phyloP scores from a whole-genome alignment of 2,113 vertebrate species.

The Porphyrio hochstetteri region DNA sequence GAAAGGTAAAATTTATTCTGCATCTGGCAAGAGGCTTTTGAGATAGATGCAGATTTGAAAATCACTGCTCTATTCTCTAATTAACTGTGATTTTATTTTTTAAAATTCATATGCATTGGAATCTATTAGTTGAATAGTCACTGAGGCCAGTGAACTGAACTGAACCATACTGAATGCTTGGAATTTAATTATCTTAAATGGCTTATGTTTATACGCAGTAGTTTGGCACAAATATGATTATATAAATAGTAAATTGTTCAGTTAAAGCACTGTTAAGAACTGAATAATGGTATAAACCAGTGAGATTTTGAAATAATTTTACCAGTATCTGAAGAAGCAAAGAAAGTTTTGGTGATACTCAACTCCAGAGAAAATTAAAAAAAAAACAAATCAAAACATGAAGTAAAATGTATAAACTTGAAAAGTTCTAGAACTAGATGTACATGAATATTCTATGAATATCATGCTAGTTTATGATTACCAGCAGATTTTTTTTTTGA shows the following conservation, averaged over 20 bases:
- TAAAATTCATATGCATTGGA: background rate
- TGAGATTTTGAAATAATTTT: background rate
- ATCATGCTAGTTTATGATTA: background rate
- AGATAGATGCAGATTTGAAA: background rate
- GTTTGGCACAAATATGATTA: constrained; percentile 18
- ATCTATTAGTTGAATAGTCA: background rate
- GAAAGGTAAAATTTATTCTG: background rate
- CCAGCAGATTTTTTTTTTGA: background rate
- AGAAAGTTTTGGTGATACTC: background rate
- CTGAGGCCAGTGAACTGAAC: background rate
- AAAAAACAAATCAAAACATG: rapidly evolving
- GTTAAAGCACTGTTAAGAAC: background rate
- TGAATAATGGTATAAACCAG: background rate
- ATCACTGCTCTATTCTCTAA: background rate
- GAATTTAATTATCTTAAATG: constrained; percentile 24
- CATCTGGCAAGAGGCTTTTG: background rate
- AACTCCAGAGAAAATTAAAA: background rate
- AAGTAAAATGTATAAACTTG: background rate
- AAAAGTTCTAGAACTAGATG: background rate
- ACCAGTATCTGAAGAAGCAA: background rate
- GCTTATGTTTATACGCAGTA: background rate
- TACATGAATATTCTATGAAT: background rate
- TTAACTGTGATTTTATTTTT: background rate
- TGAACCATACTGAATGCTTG: constrained; percentile 3
- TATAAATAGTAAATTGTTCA: background rate